Base-by-base conservation (phyloP, 2,113 vertebrate species). In the Chaetodon trifascialis region DNA sequence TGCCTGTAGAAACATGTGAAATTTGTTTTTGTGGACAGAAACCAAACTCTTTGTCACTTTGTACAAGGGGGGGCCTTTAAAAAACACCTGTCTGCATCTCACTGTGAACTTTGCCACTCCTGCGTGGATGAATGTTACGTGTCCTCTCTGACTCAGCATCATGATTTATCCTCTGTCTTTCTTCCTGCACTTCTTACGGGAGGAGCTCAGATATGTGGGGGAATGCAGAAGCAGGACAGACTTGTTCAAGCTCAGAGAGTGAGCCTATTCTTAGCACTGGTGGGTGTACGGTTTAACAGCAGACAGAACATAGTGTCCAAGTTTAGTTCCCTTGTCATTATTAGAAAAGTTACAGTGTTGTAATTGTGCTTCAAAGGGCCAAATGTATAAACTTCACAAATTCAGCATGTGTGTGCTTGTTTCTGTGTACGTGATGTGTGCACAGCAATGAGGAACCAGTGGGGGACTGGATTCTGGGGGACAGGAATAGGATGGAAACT, bases 401-500 rank as follows among this genome's bases (percentile, higher is more conserved):
- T 16, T 60, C 15, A 36, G 30, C 2, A 21, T 54, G 0, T 76
- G 7, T 63, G 40, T 19, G 8, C 52, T 16, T 65, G 12, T 81
- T 2, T 58, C 8, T 72, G 30, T 83, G 62, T 25, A 23, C 76
- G 46, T 79, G 68, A 23, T 69, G 69, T 67, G 23, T 68, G 21
- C 25, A 25, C 69, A 62, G 14, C 40, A 25, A 16, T 47, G 73
- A 84, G 30, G 62, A 85, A 85, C 11, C n/a, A 34, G 64, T 49
- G 9, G 46, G 30, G 79, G 73, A 30, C 23, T 55, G 70, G 72
- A 68, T 73, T 73, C 58, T 82, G 72, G 60, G 38, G 58, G 7
- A 79, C 86, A 88, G 76, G 85, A 91, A 91, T 84, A 86, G 81
- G 76, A 85, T 66, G 86, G 86, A 91, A 90, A 90, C 86, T 89